Evolutionary conservation across 2,888 invertebrate species (phyloP).

Genomic region (Eristalis tenax): DNA sequence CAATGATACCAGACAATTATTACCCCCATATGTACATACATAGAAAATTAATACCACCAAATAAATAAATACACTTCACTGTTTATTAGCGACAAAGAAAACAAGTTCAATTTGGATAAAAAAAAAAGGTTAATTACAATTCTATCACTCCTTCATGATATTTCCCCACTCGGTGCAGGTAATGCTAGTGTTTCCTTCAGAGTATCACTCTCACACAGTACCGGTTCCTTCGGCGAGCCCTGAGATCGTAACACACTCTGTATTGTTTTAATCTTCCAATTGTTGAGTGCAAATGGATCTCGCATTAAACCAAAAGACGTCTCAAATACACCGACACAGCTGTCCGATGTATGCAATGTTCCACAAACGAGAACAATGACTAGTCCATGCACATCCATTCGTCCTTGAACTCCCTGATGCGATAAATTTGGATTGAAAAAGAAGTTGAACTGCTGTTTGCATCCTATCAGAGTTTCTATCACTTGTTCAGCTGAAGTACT

Average conservation of each 20-base stretch:
- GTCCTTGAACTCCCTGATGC: constrained; percentile 83
- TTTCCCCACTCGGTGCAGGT: constrained; percentile 75
- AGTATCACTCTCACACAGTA: constrained; percentile 75
- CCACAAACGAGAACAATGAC: constrained; percentile 85
- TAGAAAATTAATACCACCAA: neutral
- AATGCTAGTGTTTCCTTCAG: constrained; percentile 74
- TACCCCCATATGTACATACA: no score
- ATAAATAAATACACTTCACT: neutral
- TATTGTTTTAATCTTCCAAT: constrained; percentile 86
- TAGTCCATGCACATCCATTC: constrained; percentile 84
- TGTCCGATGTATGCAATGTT: constrained; percentile 83
- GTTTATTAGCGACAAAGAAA: constrained; percentile 24
- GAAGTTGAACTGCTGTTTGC: constrained; percentile 81
- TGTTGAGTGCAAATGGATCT: constrained; percentile 85
- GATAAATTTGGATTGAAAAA: constrained; percentile 85
- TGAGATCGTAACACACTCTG: constrained; percentile 81
- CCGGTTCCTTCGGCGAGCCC: constrained; percentile 73
- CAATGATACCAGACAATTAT: neutral
- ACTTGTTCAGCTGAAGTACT: constrained; percentile 75
- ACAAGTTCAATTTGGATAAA: neutral
- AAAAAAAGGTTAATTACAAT: neutral
- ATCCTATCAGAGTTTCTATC: constrained; percentile 78
- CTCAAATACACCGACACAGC: constrained; percentile 85
- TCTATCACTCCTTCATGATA: constrained; percentile 30
- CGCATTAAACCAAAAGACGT: constrained; percentile 85